phyloP scores from a whole-genome alignment of 2,797 vertebrate species.

The Semotilus atromaculatus region DNA sequence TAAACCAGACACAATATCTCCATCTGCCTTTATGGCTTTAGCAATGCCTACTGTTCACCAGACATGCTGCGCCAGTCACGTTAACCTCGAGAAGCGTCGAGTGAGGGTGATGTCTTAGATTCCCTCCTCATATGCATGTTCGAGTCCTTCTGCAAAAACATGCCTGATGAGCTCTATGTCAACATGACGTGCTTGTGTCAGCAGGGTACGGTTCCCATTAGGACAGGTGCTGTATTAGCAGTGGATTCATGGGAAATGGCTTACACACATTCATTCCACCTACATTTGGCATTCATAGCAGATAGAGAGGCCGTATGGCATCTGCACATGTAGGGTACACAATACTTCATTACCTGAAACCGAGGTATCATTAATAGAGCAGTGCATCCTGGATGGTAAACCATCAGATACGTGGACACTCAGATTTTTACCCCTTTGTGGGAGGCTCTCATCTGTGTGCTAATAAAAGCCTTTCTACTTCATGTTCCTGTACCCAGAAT shows the following conservation, averaged over 20 bases:
- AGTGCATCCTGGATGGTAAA: background rate
- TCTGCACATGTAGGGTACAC: slow-evolving; percentile 11
- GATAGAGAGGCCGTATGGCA: slow-evolving; percentile 47
- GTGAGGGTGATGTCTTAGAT: background rate
- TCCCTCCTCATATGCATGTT: slow-evolving; percentile 17
- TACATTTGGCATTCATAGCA: slow-evolving; percentile 49
- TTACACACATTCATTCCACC: slow-evolving; percentile 34
- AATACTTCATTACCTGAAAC: slow-evolving; percentile 45
- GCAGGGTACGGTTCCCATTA: slow-evolving; percentile 17
- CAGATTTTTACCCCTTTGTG: slow-evolving; percentile 16
- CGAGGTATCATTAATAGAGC: slow-evolving; percentile 41
- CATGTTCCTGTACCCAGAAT: slow-evolving; percentile 76
- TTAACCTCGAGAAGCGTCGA: background rate
- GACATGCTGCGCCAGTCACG: slow-evolving; percentile 13
- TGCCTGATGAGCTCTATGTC: slow-evolving; percentile 33
- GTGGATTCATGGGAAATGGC: slow-evolving; percentile 43
- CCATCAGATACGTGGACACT: slow-evolving; percentile 3
- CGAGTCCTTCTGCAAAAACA: background rate
- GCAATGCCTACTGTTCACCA: slow-evolving; percentile 2
- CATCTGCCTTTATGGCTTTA: slow-evolving; percentile 36
- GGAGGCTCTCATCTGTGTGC: slow-evolving; percentile 38
- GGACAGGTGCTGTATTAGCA: slow-evolving; percentile 44
- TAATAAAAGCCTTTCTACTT: slow-evolving; percentile 72
- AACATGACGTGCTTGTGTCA: slow-evolving; percentile 35
- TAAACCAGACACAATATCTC: slow-evolving; percentile 37